Base-by-base conservation (phyloP, 2,888 invertebrate species). In the Brenthis daphne region DNA sequence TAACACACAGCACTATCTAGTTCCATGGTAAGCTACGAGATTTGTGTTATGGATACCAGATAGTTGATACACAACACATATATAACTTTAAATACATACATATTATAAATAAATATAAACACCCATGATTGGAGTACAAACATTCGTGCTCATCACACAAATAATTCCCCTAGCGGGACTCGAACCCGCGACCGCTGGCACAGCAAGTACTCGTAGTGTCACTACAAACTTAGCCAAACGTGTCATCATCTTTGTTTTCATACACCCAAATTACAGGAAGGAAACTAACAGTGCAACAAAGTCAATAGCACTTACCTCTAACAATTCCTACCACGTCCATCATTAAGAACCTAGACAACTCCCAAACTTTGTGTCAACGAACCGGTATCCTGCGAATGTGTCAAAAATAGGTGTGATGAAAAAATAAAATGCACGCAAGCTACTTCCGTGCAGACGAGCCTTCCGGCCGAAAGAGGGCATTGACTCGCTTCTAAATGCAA, bases 341-440 rank as follows among this genome's bases (percentile, higher is more conserved):
- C 67, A 71, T 68, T 68, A 71, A 47, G 51, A 71, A 43, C 65
- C 64, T 69, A 75, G 73, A 69, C 71, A 65, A 65, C 76, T 77
- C 76, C 69, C 73, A 70, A 71, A 72, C 51, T 54, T 8, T 54
- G 60, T 71, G 77, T 77, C 79, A 74, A 74, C 66, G 77, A 77
- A 74, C 77, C 77, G 76, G 80, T 87, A 86, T 91, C 92, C 91
- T 90, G 89, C 87, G 83, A 87, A 89, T 83, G 82, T 80, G 81
- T 82, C 82, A 74, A 80, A 87, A 88, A 90, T 87, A 88, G 87
- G 85, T 81, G 80, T 74, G 76, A 77, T 69, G 82, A 80, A 81
- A 85, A 87, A 87, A 79, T 76, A 77, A 80, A 81, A 89, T 87
- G 85, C 89, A 88, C 85, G 87, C 82, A 82, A 85, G 84, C 81